Conservation (phyloP, 2,888 invertebrate genomes). For the Ectemnius lituratus region DNA sequence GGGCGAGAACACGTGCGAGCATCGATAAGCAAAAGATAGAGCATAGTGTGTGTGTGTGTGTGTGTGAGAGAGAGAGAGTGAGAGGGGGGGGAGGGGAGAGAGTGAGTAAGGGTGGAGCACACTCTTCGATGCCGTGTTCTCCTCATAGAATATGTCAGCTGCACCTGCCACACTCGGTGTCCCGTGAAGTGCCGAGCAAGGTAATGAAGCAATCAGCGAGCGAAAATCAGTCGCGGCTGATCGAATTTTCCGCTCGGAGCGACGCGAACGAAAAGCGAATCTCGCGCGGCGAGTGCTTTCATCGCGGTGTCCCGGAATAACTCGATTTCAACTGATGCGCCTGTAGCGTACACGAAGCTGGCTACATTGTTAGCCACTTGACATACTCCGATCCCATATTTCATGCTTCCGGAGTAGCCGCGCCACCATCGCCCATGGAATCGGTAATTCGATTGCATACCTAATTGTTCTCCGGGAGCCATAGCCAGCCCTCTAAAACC, state of each 20-base stretch:
- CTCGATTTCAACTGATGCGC: constrained; percentile 56
- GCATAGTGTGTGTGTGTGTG: too few relatives aligned
- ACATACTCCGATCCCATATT: constrained; percentile 44
- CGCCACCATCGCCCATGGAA: constrained; percentile 24
- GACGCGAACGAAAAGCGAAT: constrained; percentile 49
- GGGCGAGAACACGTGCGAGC: neutral
- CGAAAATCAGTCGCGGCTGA: constrained; percentile 54
- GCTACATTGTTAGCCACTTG: constrained; percentile 56
- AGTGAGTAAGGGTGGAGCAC: too few relatives aligned
- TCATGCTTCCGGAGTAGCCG: constrained; percentile 27
- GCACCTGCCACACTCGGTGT: neutral
- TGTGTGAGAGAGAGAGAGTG: too few relatives aligned
- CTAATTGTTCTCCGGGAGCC: constrained; percentile 40
- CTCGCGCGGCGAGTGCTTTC: constrained; percentile 52
- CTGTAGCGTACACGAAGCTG: constrained; percentile 50
- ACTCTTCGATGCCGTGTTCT: neutral
- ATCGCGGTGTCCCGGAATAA: constrained; percentile 49
- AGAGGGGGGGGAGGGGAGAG: too few relatives aligned
- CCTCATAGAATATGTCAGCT: constrained; percentile 9
- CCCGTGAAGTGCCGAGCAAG: constrained; percentile 22
- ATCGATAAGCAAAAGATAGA: neutral
- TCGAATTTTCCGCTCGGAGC: constrained; percentile 53
- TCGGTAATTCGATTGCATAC: constrained; percentile 41
- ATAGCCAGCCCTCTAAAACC: constrained; percentile 16
- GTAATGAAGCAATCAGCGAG: constrained; percentile 50